A percentile compares a stretch with the other conserved stretches of the same genome.
phyloP scores from a whole-genome alignment of 2,113 vertebrate species.

The Cyanoderma ruficeps region DNA sequence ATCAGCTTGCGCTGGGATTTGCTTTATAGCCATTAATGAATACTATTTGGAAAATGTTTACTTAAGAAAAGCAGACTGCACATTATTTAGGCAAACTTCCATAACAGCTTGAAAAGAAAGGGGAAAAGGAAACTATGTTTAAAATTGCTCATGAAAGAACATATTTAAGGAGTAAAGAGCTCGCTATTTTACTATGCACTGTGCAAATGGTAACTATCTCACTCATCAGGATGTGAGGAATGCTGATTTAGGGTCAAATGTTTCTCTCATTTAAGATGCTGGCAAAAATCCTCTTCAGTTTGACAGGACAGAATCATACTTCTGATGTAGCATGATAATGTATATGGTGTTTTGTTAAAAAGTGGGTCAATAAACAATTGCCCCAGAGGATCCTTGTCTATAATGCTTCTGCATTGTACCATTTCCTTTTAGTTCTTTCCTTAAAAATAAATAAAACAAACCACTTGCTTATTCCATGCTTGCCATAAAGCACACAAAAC shows the following conservation, averaged over 20 bases:
- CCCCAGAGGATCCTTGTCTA: background rate
- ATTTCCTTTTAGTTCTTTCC: conserved; percentile 23
- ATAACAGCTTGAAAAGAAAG: background rate
- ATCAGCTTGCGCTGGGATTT: conserved; percentile 28
- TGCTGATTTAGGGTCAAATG: background rate
- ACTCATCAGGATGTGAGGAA: background rate
- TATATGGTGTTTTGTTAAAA: conserved; percentile 38
- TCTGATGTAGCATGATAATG: conserved; percentile 2
- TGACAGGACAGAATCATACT: background rate
- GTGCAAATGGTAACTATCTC: background rate
- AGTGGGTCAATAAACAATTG: conserved; percentile 28
- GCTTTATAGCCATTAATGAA: conserved; percentile 38
- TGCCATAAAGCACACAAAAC: conserved; percentile 59
- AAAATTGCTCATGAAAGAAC: background rate
- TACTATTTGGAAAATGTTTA: conserved; percentile 29
- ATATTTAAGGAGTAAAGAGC: background rate
- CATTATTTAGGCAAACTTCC: conserved; percentile 16
- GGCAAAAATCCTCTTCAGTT: background rate
- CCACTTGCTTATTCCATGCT: conserved; percentile 49
- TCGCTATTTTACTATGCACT: background rate
- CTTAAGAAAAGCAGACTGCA: conserved; percentile 17
- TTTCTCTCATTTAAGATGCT: background rate
- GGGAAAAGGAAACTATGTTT: background rate
- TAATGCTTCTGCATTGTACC: background rate
- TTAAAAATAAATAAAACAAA: conserved; percentile 60